Percentiles rank a stretch among this genome's conserved stretches.
These are phyloP conservation scores for Nemoura dubitans DNA, from an alignment of 2,888 invertebrate genomes.

Conservation along the genomic window DNA sequence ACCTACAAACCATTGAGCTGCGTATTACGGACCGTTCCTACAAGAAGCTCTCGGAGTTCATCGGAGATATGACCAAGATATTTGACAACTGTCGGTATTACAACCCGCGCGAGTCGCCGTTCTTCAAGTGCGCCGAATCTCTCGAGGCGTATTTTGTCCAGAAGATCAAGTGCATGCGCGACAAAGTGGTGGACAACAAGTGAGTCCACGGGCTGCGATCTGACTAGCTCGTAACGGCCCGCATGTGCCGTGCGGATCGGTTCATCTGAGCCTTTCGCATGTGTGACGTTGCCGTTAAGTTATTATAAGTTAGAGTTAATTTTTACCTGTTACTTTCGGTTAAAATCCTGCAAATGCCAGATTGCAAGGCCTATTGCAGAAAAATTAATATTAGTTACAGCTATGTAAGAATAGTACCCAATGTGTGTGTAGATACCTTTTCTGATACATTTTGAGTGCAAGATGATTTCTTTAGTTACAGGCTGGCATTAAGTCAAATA, in stretches of 20 bases:
- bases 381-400: background rate
- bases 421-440: background rate
- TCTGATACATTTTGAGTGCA: background rate
- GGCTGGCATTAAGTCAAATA: background rate
- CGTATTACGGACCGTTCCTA: conserved; percentile 86
- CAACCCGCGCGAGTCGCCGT: conserved; percentile 94
- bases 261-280: background rate
- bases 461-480: background rate
- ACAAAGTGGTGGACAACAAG: conserved; percentile 58
- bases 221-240: background rate
- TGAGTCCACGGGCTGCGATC: background rate
- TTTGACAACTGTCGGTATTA: conserved; percentile 99
- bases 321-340: background rate
- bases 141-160: conserved; percentile 95
- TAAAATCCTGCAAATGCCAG: background rate
- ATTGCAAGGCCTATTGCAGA: background rate
- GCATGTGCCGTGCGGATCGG: background rate
- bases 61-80: conserved; percentile 97
- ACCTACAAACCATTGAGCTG: conserved; percentile 90
- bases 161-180: conserved; percentile 88
- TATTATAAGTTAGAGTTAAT: background rate
- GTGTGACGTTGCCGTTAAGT: background rate
- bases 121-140: conserved; percentile 95
- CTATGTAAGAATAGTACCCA: background rate
- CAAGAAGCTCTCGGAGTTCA: conserved; percentile 90